Evolutionary conservation across 1,140 invertebrate genomes (phyloP).

Genomic region (Drosophila nikananu): DNA sequence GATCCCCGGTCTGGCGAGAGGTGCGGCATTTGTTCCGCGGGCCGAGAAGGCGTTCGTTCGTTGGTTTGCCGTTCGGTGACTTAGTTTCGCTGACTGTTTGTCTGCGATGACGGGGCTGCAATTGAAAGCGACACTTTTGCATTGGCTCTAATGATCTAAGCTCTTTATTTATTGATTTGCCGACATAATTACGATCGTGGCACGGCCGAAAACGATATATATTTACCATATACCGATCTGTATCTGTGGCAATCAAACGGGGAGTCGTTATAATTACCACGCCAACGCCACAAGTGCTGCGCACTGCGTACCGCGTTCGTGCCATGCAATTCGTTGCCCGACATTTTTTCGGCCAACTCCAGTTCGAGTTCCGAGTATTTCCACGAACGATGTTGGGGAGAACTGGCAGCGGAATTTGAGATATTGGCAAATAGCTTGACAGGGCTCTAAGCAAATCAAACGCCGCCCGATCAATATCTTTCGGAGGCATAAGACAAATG

Average conservation of each 20-base stretch:
- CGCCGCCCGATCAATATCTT: constrained; percentile 67
- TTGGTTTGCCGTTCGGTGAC: constrained; percentile 36
- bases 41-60: constrained; percentile 42
- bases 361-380: constrained; percentile 23
- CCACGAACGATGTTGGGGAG: constrained; percentile 42
- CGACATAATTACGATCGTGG: constrained; percentile 64
- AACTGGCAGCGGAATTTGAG: constrained; percentile 65
- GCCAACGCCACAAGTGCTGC: constrained; percentile 35
- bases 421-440: constrained; percentile 66
- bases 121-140: constrained; percentile 73
- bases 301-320: constrained; percentile 32
- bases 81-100: constrained; percentile 58
- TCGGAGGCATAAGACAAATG: constrained; percentile 32
- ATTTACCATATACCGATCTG: constrained; percentile 59
- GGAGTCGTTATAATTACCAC: constrained; percentile 74
- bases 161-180: constrained; percentile 76
- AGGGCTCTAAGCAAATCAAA: constrained; percentile 61
- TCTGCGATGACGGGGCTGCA: constrained; percentile 50
- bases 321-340: constrained; percentile 69
- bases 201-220: constrained; percentile 36
- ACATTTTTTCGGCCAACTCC: constrained; percentile 52
- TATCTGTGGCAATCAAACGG: constrained; percentile 63
- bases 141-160: constrained; percentile 59
- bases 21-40: constrained; percentile 53
- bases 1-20: constrained; percentile 36